Evolutionary conservation across 2,113 vertebrate species (phyloP).

Genomic region (Xenus cinereus): DNA sequence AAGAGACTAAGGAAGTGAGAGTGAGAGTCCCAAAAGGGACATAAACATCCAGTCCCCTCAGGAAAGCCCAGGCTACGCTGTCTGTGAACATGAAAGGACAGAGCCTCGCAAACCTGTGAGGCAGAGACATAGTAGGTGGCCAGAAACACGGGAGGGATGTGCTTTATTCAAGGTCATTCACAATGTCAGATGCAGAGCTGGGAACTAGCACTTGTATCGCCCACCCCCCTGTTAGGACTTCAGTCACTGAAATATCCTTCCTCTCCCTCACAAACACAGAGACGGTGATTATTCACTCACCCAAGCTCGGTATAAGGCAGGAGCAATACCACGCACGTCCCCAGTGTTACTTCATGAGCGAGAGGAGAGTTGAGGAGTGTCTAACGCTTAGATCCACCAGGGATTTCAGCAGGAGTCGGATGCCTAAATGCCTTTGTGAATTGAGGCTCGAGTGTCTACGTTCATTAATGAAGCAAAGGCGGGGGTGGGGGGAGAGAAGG

Average conservation of each 20-base stretch:
- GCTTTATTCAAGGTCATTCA: slow-evolving; percentile 7
- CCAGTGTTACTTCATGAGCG: not conserved
- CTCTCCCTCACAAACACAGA: not conserved
- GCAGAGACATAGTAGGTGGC: not conserved
- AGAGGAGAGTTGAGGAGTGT: not conserved
- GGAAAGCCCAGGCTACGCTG: not conserved
- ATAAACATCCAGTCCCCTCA: not conserved
- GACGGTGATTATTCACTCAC: not conserved
- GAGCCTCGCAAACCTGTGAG: not conserved
- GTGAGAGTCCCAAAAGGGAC: not conserved
- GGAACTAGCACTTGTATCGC: not conserved
- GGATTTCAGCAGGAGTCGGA: not conserved
- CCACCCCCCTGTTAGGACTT: not conserved
- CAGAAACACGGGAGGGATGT: not conserved
- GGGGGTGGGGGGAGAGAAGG: not conserved
- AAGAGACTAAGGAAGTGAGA: slow-evolving; percentile 26
- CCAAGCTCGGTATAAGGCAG: not conserved
- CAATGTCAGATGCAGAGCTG: not conserved
- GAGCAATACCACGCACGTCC: not conserved
- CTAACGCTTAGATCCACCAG: not conserved
- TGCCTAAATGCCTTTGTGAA: slow-evolving; percentile 43
- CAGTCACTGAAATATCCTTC: not conserved
- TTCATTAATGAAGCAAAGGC: slow-evolving; percentile 5
- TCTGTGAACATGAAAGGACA: not conserved
- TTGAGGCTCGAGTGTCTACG: not conserved